Base-by-base conservation (phyloP, 92 coral and sea anemone genomes). In the Bergia sp. region DNA sequence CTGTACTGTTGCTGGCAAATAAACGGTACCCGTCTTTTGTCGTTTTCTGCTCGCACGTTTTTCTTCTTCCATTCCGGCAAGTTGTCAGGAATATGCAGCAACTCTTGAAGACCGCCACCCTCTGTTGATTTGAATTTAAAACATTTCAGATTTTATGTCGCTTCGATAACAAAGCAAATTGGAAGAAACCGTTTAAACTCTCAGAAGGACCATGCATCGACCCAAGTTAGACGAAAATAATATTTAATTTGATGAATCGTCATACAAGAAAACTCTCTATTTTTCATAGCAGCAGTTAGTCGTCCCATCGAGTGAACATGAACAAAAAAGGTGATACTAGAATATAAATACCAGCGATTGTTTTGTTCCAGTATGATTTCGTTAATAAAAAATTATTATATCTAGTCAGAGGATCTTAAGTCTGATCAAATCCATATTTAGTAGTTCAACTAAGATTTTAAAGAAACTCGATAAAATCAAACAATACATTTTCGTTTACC, bases 21-120 rank as follows among this genome's bases (percentile, higher is more conserved):
- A 11, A 11, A 53, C 16, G 3, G 13, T 72, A 72, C 76, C 76
- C n/a, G 5, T 29, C 39, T 72, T 37, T 72, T 72, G 4, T 72
- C 43, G 41, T 72, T 72, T 29, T 72, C 76, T 72, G 76, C 76
- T 72, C 43, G 42, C 76, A 72, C 8, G 76, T 72, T 72, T 7
- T 37, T 13, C n/a, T 72, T 72, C 76, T 72, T 72, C 76, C 76
- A 72, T 21, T 36, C 76, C 37, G 76, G 76, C 37, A 72, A 37
- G 5, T 42, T 7, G 41, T 72, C 76, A 29, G 76, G 76, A 38
- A 72, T 72, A 5, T 72, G 42, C 15, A 72, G 76, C 41, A 37
- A 38, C 41, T 29, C 23, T 12, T 12, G 76, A 29, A 42, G 76
- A 37, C 16, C 40, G 43, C 16, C 4, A 42, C 76, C 36, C 2